These are phyloP conservation scores for Sanderia malayensis DNA, from an alignment of 30 jellyfish, hydroid and myxozoan genomes.

Conservation along the genomic window DNA sequence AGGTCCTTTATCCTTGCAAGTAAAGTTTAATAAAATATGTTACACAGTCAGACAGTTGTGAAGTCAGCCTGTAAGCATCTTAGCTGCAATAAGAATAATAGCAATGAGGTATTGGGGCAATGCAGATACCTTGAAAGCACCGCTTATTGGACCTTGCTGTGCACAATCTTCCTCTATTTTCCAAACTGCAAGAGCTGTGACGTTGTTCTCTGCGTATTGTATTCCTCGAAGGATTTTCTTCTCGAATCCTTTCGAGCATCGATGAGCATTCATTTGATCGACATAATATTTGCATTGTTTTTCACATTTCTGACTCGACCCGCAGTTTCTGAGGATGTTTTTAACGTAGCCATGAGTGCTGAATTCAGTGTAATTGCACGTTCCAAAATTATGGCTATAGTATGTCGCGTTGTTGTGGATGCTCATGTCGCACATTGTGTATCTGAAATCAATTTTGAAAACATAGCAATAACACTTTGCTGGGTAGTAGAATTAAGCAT, in stretches of 20 bases:
- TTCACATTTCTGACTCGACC: slow-evolving; percentile 24
- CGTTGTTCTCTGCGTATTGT: slow-evolving; percentile 9
- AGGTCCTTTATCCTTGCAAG: too few relatives aligned
- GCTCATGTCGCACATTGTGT: slow-evolving; percentile 45
- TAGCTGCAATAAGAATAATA: background rate
- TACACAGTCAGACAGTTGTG: too few relatives aligned
- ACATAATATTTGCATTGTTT: slow-evolving; percentile 51
- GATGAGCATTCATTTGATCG: slow-evolving; percentile 34
- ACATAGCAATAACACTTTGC: too few relatives aligned
- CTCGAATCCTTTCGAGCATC: slow-evolving; percentile 58
- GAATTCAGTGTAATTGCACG: slow-evolving; percentile 52
- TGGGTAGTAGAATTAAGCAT: background rate
- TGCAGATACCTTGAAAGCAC: background rate
- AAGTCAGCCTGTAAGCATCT: background rate
- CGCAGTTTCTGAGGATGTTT: slow-evolving; percentile 26
- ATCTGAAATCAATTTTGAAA: slow-evolving; percentile 13
- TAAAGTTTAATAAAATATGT: too few relatives aligned
- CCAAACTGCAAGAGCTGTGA: slow-evolving; percentile 35
- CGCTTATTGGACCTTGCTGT: background rate
- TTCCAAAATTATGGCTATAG: slow-evolving; percentile 53
- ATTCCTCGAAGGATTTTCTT: background rate
- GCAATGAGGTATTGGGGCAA: background rate
- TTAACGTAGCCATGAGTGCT: slow-evolving; percentile 8
- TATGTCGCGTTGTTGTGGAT: slow-evolving; percentile 12
- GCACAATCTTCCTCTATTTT: slow-evolving; percentile 26